Evolutionary conservation across 1,140 invertebrate species (phyloP), one percentile per base, ranked within the genome.

Genomic region (Penaeus indicus): DNA sequence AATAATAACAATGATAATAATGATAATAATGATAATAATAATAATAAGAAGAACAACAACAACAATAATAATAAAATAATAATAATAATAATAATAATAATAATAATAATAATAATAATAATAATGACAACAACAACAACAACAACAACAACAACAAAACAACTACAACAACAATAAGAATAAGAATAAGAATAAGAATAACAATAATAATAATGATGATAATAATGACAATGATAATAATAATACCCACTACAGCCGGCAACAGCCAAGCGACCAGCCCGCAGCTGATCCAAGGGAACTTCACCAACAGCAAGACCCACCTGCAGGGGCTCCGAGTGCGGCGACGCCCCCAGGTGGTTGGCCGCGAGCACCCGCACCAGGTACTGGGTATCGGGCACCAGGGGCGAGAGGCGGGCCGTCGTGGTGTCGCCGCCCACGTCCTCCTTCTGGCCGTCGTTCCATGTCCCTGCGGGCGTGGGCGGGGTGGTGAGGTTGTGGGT

Each of bases 51-150:
- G n/a, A n/a, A n/a, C n/a, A n/a, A n/a, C n/a, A n/a, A n/a, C n/a
- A n/a, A n/a, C n/a, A n/a, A n/a, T 32, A 32, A 32, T 32, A 32
- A 32, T 32, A 2, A 32, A 2, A 32, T 32, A 2, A 32, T 32
- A 32, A 32, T 32, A 2, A 32, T 32, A 32, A 32, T 32, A 32
- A 32, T 32, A 32, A 32, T 32, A 2, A 32, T 32, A 2, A 32
- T 32, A 32, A 32, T 32, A 2, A 32, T 32, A 32, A 32, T 32
- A 91, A 92, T 93, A 64, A 94, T 91, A 5, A 93, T 92, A 21
- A 90, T 87, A 89, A 93, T 93, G 42, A 92, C 89, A 47, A 93
- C 92, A 25, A 94, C 94, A 78, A 93, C 93, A 18, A 94, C 94
- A 83, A 93, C 93, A 72, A 93, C 90, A 21, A 93, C 94, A 87